These are phyloP conservation scores for Thalassarche chlororhynchos DNA, from an alignment of 2,113 vertebrate species.

Conservation along the genomic window DNA sequence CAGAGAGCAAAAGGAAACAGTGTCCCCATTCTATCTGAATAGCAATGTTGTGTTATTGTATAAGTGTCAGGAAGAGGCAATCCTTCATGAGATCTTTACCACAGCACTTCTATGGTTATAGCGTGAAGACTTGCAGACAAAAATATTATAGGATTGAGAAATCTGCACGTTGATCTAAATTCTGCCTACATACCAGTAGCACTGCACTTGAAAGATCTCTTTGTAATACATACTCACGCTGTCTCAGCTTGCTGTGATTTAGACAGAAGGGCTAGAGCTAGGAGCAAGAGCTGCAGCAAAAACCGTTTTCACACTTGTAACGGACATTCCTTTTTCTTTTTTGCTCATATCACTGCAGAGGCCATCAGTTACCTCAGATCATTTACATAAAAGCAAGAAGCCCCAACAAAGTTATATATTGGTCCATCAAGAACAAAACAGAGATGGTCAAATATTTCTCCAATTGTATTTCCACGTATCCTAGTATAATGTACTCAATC, in stretches of 20 bases:
- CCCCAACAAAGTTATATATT: not conserved
- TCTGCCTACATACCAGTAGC: not conserved
- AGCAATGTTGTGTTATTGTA: not conserved
- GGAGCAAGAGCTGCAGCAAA: not conserved
- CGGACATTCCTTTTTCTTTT: not conserved
- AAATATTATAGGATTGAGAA: not conserved
- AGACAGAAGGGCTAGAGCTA: not conserved
- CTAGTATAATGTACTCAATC: not conserved
- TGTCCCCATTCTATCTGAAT: constrained; percentile 13
- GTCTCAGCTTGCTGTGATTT: not conserved
- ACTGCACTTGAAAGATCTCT: not conserved
- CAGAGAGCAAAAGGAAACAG: not conserved
- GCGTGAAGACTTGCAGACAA: not conserved
- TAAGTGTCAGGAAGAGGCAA: not conserved
- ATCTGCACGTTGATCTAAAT: not conserved
- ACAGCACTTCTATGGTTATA: not conserved
- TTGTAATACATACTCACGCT: not conserved
- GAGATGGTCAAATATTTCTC: not conserved
- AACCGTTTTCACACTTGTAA: not conserved
- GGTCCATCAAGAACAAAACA: not conserved
- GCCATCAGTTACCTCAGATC: not conserved
- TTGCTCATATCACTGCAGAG: not conserved
- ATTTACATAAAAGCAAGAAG: not conserved
- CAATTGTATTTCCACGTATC: not conserved
- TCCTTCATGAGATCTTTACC: not conserved